Conservation (phyloP, 2,797 vertebrate genomes). For the Crypturellus tataupa region DNA sequence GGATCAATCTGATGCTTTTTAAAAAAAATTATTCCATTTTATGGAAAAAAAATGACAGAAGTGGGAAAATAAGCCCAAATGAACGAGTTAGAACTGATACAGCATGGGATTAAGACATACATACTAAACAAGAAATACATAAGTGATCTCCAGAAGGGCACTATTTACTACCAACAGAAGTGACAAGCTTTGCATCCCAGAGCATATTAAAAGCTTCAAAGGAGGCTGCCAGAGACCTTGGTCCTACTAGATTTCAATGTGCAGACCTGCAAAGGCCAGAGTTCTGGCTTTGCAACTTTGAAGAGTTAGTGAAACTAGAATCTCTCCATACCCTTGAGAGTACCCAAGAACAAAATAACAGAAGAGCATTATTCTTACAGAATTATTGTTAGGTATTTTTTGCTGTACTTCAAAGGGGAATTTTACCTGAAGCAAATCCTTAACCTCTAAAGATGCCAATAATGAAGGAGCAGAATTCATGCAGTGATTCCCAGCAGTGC, state of each 20-base stretch:
- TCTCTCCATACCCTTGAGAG: background rate
- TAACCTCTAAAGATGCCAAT: slow-evolving; percentile 84
- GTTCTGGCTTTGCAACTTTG: background rate
- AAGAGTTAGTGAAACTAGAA: background rate
- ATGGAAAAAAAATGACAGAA: background rate
- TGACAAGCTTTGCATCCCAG: background rate
- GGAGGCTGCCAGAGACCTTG: background rate
- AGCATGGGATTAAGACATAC: background rate
- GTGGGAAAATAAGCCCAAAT: background rate
- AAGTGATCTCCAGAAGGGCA: background rate
- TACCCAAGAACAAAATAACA: background rate
- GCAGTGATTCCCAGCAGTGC: slow-evolving; percentile 88
- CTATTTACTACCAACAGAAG: background rate
- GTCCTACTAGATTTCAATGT: background rate
- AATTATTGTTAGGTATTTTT: background rate
- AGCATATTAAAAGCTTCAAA: background rate
- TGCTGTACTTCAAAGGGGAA: background rate
- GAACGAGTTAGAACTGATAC: background rate
- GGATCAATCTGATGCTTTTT: background rate
- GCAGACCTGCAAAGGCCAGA: background rate
- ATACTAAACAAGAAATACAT: background rate
- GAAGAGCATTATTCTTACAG: background rate
- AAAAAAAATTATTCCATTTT: background rate
- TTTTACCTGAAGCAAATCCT: slow-evolving; percentile 58
- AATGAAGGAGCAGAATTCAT: slow-evolving; percentile 83